Base-by-base conservation (phyloP, 2,888 invertebrate species). In the Ennomos erosarius region DNA sequence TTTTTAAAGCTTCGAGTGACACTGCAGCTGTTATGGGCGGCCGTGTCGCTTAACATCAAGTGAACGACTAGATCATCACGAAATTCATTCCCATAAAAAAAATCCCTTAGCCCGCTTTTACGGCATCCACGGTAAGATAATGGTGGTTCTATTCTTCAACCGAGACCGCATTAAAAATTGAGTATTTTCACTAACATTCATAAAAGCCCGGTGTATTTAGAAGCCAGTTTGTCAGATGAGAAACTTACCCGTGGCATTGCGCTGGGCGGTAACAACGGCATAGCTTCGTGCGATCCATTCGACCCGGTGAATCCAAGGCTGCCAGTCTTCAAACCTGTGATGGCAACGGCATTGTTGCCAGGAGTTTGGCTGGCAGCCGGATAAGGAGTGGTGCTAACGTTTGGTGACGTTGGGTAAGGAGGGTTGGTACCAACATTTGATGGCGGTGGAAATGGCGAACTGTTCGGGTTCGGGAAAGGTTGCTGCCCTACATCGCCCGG, bases 161-260 rank as follows among this genome's bases (percentile, higher is more conserved):
- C 26, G 26, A 5, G 26, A 26, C 26, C 6, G 26, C 26, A 26
- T 5, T 4, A 26, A 26, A 6, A 3, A 26, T 26, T 26, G 26
- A 26, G 3, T 26, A 26, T 6, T 26, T 26, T 26, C 0, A 26
- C 26, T 26, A 26, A 26, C 6, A 4, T 26, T 26, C 26, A 26
- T 26, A 26, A 26, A 1, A 6, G 26, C 26, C 26, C 26, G 6
- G 26, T 26, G 26, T 26, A 6, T 26, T 26, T 26, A 6, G 26
- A 1, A 6, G 3, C 6, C 26, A 26, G 26, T 26, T 26, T 26
- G 26, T 26, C 26, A 26, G 26, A 26, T 26, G 3, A 0, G 26
- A 26, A 26, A 67, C 77, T 73, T 46, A 82, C 84, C 54, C 78
- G 76, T 8, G 84, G 81, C n/a, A 54, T 48, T 16, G 79, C 71